Base-by-base conservation (phyloP, 2,797 vertebrate genomes). In the Epinephelus awoara region DNA sequence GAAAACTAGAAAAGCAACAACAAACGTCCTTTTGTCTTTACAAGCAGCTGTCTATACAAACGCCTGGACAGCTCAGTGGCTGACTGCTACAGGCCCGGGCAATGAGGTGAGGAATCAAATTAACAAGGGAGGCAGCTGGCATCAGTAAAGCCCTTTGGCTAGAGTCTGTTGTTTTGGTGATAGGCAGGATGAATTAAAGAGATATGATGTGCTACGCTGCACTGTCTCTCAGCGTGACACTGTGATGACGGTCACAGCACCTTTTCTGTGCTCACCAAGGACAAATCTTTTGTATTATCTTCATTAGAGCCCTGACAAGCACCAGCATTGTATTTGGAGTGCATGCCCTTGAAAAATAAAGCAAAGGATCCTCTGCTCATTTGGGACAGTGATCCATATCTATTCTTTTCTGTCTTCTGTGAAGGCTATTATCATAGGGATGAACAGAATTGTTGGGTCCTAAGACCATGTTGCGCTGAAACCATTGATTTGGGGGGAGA, bases 91-190 rank as follows among this genome's bases (percentile, higher is more conserved):
- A 21, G 80, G 82, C 79, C 67, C 14, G 0, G 15, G 79, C 57
- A 13, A 80, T 62, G 80, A 80, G 84, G 84, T 91, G 89, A 91
- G 75, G 83, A 92, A 92, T 92, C 84, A 88, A 86, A 93, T 93
- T 90, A 91, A 91, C 81, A 70, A 84, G 84, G 74, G 85, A 90
- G 77, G 84, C 90, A 92, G 87, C 90, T 91, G 87, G 92, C 85
- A 84, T 69, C 2, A 11, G 77, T 75, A 52, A 71, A 57, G 70
- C 77, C 90, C 90, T 89, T 87, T 72, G 83, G 88, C 89, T 42
- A 78, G 71, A 66, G 74, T 78, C 79, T 90, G 89, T 80, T 92
- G 89, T 89, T 87, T 82, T 82, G 80, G 76, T 84, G 85, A 89
- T 67, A 80, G 83, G 89, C 80, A 56, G 74, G 55, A 74, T 77